These are phyloP conservation scores for Lates japonicus DNA, from an alignment of 2,797 vertebrate species.

Conservation along the genomic window DNA sequence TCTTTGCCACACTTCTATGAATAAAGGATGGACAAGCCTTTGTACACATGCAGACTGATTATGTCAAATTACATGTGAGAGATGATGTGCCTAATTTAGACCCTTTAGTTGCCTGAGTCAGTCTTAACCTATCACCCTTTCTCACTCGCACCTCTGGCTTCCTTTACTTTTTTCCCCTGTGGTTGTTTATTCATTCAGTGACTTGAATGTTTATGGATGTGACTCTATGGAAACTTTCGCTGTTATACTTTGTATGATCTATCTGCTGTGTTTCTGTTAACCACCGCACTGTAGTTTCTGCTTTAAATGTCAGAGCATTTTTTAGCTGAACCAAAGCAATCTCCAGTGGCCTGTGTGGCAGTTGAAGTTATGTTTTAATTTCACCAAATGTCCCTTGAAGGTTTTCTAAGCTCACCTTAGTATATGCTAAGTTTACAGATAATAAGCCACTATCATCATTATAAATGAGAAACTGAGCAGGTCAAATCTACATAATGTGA, in stretches of 20 bases:
- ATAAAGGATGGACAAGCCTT: conserved; percentile 51
- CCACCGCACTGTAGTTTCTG: conserved; percentile 12
- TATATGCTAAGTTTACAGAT: neutral
- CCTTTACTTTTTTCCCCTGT: neutral
- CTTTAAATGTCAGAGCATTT: conserved; percentile 48
- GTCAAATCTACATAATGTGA: neutral
- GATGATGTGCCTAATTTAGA: conserved; percentile 32
- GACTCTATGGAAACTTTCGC: conserved; percentile 13
- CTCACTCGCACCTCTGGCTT: conserved; percentile 2
- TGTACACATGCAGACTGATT: conserved; percentile 29
- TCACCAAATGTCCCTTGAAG: neutral
- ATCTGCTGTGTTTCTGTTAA: conserved; percentile 15
- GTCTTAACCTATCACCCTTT: neutral
- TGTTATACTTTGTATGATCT: conserved; percentile 18
- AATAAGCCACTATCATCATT: neutral
- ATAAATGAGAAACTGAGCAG: neutral
- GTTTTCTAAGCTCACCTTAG: conserved; percentile 18
- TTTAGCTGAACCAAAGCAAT: conserved; percentile 26
- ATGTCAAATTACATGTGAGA: conserved; percentile 36
- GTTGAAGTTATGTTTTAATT: conserved; percentile 33
- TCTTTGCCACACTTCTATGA: conserved; percentile 47
- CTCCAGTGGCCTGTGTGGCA: conserved; percentile 15
- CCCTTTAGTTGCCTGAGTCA: conserved; percentile 31
- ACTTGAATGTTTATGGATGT: conserved; percentile 15
- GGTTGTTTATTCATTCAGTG: conserved; percentile 20